Evolutionary conservation across 2,797 vertebrate genomes (phyloP), one percentile per base, ranked within the genome.

Genomic region (Urocyon cinereoargenteus): DNA sequence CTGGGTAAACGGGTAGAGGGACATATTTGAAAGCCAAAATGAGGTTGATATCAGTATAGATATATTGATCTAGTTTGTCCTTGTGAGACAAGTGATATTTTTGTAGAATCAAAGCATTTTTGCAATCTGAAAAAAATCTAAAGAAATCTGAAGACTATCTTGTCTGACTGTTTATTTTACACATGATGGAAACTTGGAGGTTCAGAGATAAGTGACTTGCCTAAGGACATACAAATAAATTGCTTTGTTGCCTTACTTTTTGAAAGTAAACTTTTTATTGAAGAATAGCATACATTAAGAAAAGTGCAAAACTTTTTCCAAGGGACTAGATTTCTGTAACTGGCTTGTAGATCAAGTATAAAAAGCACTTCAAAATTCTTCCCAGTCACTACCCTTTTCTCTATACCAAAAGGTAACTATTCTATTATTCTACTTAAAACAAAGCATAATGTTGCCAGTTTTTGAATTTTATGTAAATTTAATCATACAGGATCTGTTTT

Each of bases 141-240:
- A 92, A 96, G 85, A 97, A 95, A 93, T 93, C 84, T 93, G 64
- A 92, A 95, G 85, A 90, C 14, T 31, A 24, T 85, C 91, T 97
- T 93, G 81, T 93, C 61, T 82, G 73, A 57, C 53, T 85, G 75
- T 64, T 96, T 96, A 93, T 93, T 96, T 97, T 87, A 94, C 64
- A 87, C 66, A 87, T 13, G 75, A 82, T 90, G 59, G 61, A 96
- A 96, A 3, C 28, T 78, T 91, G 28, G 83, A 64, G 70, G 51
- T 86, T 36, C 36, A 79, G 45, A 92, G 77, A 91, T 77, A 95
- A 94, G 91, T 97, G 81, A 70, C 95, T 97, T 95, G 89, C 91
- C 59, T 73, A 94, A 90, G 78, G 55, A 19, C 59, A 73, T 45
- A 79, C 57, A 92, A 88, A 95, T 87, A 94, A 86, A 87, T 92